phyloP scores from a whole-genome alignment of 2,888 invertebrate genomes.

The Elmis aenea region DNA sequence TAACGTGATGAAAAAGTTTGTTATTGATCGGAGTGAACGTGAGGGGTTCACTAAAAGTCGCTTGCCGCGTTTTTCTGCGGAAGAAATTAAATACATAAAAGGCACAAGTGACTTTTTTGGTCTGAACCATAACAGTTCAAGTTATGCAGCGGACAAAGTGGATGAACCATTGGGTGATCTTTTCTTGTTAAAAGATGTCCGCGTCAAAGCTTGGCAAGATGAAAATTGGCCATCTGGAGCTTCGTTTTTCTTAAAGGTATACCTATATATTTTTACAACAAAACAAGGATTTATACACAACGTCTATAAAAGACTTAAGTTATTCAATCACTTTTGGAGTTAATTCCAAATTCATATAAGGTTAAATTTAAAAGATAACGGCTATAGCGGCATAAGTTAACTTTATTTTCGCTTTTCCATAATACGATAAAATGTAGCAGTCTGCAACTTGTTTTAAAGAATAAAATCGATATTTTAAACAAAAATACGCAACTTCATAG shows the following conservation, averaged over 20 bases:
- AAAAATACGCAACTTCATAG: too few relatives aligned
- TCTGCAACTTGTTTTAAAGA: too few relatives aligned
- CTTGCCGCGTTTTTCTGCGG: slow-evolving; percentile 55
- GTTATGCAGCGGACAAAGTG: neutral
- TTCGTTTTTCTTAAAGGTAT: neutral
- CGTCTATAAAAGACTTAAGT: too few relatives aligned
- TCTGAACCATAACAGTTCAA: slow-evolving; percentile 66
- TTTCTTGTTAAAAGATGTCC: neutral
- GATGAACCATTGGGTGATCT: neutral
- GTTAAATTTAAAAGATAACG: too few relatives aligned
- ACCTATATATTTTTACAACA: slow-evolving; percentile 1
- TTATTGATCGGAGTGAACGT: slow-evolving; percentile 53
- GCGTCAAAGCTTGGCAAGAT: neutral
- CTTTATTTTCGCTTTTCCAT: too few relatives aligned
- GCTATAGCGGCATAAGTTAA: too few relatives aligned
- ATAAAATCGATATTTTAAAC: too few relatives aligned
- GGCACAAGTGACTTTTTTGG: slow-evolving; percentile 69
- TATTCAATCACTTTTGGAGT: too few relatives aligned
- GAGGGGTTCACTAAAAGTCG: slow-evolving; percentile 58
- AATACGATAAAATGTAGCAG: too few relatives aligned
- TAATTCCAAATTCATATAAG: too few relatives aligned
- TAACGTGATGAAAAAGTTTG: slow-evolving; percentile 54
- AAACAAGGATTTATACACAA: slow-evolving; percentile 2
- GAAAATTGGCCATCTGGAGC: neutral
- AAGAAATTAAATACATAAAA: slow-evolving; percentile 56